Evolutionary conservation across 2,888 invertebrate genomes (phyloP).

Genomic region (Neoaliturus tenellus): DNA sequence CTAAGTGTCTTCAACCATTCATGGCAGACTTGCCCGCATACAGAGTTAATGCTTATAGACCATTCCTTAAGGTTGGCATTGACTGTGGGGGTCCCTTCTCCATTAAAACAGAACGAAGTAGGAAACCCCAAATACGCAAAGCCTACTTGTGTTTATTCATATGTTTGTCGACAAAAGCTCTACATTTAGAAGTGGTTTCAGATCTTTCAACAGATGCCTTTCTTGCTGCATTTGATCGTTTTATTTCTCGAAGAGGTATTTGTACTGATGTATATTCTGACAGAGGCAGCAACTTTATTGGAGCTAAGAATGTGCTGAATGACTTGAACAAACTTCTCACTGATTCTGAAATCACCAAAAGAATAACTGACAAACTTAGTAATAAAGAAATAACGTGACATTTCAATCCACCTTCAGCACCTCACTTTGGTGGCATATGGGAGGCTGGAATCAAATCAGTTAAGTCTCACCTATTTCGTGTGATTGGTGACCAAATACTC

Average conservation of each 20-base stretch:
- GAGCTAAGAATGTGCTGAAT: no score
- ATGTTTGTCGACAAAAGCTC: constrained; percentile 68
- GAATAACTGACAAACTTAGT: no score
- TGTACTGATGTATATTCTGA: constrained; percentile 67
- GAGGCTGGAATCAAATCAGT: constrained; percentile 64
- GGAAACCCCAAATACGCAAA: no score
- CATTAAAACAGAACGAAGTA: background rate
- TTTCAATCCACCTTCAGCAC: constrained; percentile 69
- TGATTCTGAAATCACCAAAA: no score
- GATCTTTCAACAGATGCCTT: constrained; percentile 68
- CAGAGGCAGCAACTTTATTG: constrained; percentile 69
- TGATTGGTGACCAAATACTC: no score
- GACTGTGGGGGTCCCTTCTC: background rate
- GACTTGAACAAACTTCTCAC: no score
- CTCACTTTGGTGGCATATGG: constrained; percentile 70
- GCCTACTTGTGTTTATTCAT: no score
- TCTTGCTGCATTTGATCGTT: constrained; percentile 67
- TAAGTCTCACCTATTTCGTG: no score
- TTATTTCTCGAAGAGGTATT: constrained; percentile 68
- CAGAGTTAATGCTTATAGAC: background rate
- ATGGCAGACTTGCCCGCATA: background rate
- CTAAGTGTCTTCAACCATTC: background rate
- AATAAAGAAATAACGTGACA: constrained; percentile 68
- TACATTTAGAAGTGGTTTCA: constrained; percentile 69
- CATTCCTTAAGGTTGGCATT: no score